Percentiles rank a stretch among this genome's conserved stretches.
These are phyloP conservation scores for Nyctibius bracteatus DNA, from an alignment of 2,113 vertebrate species.

Conservation along the genomic window DNA sequence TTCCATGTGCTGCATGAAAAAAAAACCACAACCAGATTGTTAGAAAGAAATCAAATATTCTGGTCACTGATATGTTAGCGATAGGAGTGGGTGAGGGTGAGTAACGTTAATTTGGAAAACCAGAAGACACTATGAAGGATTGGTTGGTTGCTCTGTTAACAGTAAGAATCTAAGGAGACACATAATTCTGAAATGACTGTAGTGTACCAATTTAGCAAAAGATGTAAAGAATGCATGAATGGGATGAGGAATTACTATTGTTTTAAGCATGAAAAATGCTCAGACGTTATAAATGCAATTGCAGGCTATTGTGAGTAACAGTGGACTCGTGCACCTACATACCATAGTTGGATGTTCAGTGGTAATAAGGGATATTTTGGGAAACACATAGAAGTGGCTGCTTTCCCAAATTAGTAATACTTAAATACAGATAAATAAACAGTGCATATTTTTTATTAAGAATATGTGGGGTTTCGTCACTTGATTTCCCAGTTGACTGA, in stretches of 20 bases:
- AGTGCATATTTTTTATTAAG: neutral
- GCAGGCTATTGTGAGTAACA: neutral
- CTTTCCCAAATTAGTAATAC: neutral
- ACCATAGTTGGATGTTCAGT: neutral
- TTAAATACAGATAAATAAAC: neutral
- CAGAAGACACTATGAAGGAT: neutral
- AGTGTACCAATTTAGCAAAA: neutral
- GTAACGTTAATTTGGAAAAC: neutral
- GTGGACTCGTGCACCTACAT: neutral
- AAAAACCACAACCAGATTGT: neutral
- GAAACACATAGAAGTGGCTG: neutral
- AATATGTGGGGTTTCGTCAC: neutral
- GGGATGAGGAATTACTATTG: neutral
- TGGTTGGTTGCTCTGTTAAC: neutral
- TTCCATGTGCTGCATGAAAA: conserved; percentile 78
- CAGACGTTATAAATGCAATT: neutral
- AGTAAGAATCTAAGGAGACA: neutral
- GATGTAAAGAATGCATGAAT: neutral
- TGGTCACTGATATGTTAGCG: neutral
- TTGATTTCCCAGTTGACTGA: neutral
- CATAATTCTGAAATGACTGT: neutral
- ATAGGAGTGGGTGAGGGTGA: neutral
- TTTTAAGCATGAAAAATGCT: neutral
- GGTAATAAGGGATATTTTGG: neutral
- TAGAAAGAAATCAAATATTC: neutral